Base-by-base conservation (phyloP, 2,888 invertebrate species). In the Cosmia trapezina region DNA sequence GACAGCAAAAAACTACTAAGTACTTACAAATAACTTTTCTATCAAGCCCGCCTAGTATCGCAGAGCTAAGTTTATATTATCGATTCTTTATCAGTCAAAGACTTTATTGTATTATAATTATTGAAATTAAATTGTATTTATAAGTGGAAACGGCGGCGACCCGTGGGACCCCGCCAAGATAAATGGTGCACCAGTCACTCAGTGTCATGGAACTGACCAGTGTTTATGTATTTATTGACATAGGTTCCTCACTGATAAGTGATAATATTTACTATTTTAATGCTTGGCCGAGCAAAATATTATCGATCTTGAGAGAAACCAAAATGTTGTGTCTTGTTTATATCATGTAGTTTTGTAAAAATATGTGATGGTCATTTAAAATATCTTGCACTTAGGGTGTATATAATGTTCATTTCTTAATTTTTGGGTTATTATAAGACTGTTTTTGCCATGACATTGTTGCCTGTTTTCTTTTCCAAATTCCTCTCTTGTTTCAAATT, bases 81-180 rank as follows among this genome's bases (percentile, higher is more conserved):
- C 72, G 72, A 72, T 72, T 69, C 53, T 69, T 83, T 95, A 96
- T 95, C 94, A 94, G 95, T 94, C 94, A 94, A 93, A 94, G 95
- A 95, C 95, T 93, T 91, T 90, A 91, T 91, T 94, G 92, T 91
- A 90, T 90, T 89, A 90, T 95, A 93, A 95, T 95, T 94, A 95
- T 92, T 94, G 92, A 93, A 95, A 94, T 94, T 94, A 93, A 94
- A 95, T 92, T 90, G 93, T 95, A 95, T 95, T 95, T 94, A 95
- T 95, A 94, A 91, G 88, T 81, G 90, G 87, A 90, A 91, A 91
- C 88, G 88, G 88, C 89, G 87, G 88, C 89, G 94, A 94, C 94
- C 94, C 88, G 83, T 71, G 81, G 86, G 91, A 90, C 91, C 93
- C 84, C 83, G 83, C 84, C 83, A 80, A 87, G 94, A 95, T 95